Evolutionary conservation across 2,113 vertebrate species (phyloP).

Genomic region (Ramphastos sulfuratus): DNA sequence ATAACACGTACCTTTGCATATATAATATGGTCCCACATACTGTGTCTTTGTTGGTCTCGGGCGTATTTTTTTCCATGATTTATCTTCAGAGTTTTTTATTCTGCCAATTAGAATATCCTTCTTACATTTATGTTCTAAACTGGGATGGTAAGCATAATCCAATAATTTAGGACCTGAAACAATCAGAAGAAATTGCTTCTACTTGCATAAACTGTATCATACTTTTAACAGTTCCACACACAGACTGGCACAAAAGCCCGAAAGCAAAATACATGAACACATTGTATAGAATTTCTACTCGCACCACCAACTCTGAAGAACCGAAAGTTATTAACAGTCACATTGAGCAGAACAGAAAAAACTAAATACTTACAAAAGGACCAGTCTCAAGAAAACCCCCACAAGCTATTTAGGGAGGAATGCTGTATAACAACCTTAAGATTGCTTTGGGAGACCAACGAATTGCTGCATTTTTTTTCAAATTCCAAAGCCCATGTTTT

Average conservation of each 20-base stretch:
- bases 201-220: neutral
- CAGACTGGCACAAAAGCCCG: neutral
- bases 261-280: neutral
- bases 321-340: neutral
- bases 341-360: neutral
- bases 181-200: neutral
- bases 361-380: slow-evolving; percentile 36
- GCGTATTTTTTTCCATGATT: slow-evolving; percentile 93
- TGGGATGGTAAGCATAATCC: slow-evolving; percentile 84
- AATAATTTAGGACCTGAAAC: slow-evolving; percentile 86
- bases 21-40: slow-evolving; percentile 96
- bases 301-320: slow-evolving; percentile 14
- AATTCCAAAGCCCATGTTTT: neutral
- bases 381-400: neutral
- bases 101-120: slow-evolving; percentile 93
- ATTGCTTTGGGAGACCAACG: neutral
- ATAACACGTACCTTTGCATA: slow-evolving; percentile 90
- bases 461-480: neutral
- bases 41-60: slow-evolving; percentile 95
- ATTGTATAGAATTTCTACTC: neutral
- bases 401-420: neutral
- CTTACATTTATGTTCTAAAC: slow-evolving; percentile 94
- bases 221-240: neutral
- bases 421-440: neutral
- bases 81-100: slow-evolving; percentile 85